Conservation (phyloP, 2,888 invertebrate genomes). For the Neria commutata region DNA sequence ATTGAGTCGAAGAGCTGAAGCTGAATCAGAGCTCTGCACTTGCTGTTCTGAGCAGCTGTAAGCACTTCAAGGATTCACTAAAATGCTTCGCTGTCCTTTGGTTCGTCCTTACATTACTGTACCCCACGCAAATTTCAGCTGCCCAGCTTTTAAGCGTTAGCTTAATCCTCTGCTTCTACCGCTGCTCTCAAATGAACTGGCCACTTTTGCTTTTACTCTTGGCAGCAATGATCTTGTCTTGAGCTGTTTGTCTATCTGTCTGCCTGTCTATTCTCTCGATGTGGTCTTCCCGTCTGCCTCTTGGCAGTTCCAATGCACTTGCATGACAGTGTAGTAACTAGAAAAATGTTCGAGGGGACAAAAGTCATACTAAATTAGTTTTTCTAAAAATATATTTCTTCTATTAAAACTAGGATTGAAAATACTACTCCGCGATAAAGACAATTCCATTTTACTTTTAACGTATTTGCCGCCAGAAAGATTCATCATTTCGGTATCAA, state of each 20-base stretch:
- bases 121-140: background rate
- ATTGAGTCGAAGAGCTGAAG: background rate
- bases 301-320: constrained; percentile 7
- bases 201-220: background rate
- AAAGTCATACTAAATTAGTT: no score
- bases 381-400: no score
- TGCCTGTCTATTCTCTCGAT: background rate
- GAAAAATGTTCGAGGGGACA: no score
- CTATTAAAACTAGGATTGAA: no score
- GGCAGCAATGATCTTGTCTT: background rate
- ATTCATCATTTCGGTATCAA: no score
- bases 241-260: constrained; percentile 8
- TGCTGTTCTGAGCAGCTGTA: background rate
- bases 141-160: background rate
- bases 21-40: constrained; percentile 3
- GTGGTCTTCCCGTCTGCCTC: background rate
- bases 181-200: no score
- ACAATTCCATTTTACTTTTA: no score
- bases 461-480: no score
- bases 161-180: no score
- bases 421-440: no score
- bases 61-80: constrained; percentile 33
- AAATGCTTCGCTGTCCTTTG: constrained; percentile 35
- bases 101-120: constrained; percentile 23
- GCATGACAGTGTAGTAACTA: no score